phyloP scores from a whole-genome alignment of 2,888 invertebrate genomes.

The Melitaea athalia region DNA sequence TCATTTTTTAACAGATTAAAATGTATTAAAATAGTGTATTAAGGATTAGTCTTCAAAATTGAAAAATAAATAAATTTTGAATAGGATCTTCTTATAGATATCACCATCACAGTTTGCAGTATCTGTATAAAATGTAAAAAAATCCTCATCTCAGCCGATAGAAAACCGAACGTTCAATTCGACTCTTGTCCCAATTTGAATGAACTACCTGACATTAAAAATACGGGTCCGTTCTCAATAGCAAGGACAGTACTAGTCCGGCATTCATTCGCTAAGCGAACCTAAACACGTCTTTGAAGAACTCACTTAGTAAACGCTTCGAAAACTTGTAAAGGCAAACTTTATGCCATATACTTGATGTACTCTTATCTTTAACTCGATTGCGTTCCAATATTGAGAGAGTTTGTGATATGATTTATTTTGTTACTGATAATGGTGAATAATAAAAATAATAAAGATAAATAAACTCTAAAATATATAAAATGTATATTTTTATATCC shows the following conservation, averaged over 20 bases:
- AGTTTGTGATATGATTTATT: slow-evolving; percentile 1
- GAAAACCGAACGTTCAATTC: slow-evolving; percentile 36
- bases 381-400: slow-evolving; percentile 27
- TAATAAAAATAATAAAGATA: slow-evolving; percentile 12
- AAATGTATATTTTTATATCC: neutral
- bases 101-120: neutral
- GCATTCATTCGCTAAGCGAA: slow-evolving; percentile 73
- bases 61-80: neutral
- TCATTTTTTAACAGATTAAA: neutral
- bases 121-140: slow-evolving; percentile 7
- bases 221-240: slow-evolving; percentile 67
- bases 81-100: neutral
- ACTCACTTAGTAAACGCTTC: slow-evolving; percentile 58
- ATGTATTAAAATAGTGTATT: neutral
- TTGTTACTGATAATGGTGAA: slow-evolving; percentile 1
- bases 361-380: slow-evolving; percentile 47
- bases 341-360: slow-evolving; percentile 52
- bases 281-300: slow-evolving; percentile 52
- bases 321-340: slow-evolving; percentile 57
- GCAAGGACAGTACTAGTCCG: slow-evolving; percentile 57
- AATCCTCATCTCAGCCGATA: slow-evolving; percentile 27
- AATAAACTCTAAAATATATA: neutral
- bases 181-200: slow-evolving; percentile 60
- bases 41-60: neutral
- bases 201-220: slow-evolving; percentile 73